phyloP scores from a whole-genome alignment of 1,140 invertebrate genomes.

The Bombus waltoni region DNA sequence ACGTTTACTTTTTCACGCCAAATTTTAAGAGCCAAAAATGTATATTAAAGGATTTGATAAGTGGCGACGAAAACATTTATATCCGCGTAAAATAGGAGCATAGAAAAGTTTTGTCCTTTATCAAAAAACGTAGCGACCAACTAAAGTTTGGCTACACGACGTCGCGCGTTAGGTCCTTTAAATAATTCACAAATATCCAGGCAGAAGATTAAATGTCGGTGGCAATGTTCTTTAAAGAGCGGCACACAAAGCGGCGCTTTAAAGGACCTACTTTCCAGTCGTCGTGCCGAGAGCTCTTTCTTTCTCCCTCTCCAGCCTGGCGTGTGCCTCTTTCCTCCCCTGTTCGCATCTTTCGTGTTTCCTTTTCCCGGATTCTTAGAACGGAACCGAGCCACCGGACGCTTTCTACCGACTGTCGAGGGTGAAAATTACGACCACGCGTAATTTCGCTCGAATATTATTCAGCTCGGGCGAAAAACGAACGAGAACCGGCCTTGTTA shows the following conservation, averaged over 20 bases:
- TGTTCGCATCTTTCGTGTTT: slow-evolving; percentile 5
- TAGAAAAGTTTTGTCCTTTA: neutral
- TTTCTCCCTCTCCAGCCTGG: neutral
- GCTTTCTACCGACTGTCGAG: slow-evolving; percentile 23
- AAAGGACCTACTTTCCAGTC: slow-evolving; percentile 62
- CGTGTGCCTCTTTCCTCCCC: neutral
- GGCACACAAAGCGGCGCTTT: slow-evolving; percentile 53
- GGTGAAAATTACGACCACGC: slow-evolving; percentile 50
- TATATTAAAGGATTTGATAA: too few species aligned
- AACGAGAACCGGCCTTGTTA: neutral
- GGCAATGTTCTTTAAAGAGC: slow-evolving; percentile 41
- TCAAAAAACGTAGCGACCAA: neutral
- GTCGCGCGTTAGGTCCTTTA: neutral
- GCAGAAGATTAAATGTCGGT: slow-evolving; percentile 39
- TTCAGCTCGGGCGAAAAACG: neutral
- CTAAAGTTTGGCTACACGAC: neutral
- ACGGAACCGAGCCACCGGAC: slow-evolving; percentile 30
- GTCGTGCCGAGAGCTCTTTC: slow-evolving; percentile 39
- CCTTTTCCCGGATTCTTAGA: slow-evolving; percentile 33
- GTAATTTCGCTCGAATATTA: slow-evolving; percentile 55
- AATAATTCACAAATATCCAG: slow-evolving; percentile 39
- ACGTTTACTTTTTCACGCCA: too few species aligned
- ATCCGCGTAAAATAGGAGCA: too few species aligned
- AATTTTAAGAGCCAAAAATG: too few species aligned
- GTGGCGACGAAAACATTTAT: neutral